These are phyloP conservation scores for Peromyscus polionotus DNA, from an alignment of 2,113 vertebrate species.

Conservation along the genomic window DNA sequence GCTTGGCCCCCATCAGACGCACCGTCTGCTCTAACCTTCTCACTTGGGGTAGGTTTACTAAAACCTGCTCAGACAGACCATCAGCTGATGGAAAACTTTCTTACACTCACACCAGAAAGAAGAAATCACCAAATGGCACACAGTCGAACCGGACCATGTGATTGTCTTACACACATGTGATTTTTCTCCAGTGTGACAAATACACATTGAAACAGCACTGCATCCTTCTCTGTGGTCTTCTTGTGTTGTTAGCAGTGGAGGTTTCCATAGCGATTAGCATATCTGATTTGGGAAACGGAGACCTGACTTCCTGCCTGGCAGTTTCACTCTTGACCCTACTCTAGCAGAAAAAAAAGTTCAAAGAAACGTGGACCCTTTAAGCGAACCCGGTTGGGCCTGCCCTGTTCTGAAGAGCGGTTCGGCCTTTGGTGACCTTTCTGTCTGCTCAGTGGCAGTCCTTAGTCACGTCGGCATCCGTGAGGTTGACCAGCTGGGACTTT, in stretches of 20 bases:
- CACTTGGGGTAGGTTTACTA: not conserved
- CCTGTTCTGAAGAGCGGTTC: not conserved
- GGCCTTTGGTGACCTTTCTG: not conserved
- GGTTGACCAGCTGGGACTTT: not conserved
- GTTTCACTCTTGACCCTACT: too few species aligned
- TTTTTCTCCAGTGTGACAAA: not conserved
- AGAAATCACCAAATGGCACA: not conserved
- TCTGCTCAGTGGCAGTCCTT: not conserved
- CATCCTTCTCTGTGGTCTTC: not conserved
- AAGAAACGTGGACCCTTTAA: fast-evolving
- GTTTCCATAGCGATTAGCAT: not conserved
- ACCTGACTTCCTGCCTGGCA: not conserved
- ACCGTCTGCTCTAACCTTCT: not conserved
- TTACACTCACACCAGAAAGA: not conserved
- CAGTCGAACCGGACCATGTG: fast-evolving
- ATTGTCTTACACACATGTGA: not conserved
- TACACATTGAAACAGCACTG: not conserved
- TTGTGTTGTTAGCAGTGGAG: not conserved
- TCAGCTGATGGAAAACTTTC: not conserved
- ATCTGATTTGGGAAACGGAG: not conserved
- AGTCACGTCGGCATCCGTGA: fast-evolving
- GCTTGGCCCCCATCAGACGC: not conserved
- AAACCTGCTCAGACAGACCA: not conserved
- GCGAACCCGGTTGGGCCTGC: not conserved
- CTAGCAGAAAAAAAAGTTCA: not conserved